These are phyloP conservation scores for Cebus imitator DNA, from an alignment of 2,113 vertebrate genomes.

Conservation along the genomic window DNA sequence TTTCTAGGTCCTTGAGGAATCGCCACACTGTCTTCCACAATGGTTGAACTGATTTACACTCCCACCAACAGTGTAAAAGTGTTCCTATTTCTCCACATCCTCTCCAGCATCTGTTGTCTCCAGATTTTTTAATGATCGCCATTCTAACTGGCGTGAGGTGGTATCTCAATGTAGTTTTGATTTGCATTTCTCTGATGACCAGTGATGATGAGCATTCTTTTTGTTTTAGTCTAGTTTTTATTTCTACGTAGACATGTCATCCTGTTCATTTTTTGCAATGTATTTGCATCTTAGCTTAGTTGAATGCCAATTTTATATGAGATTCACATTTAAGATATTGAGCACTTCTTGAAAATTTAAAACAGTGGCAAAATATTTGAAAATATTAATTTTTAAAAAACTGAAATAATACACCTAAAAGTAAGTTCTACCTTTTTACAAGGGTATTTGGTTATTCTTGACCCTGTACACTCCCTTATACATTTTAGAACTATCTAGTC, in stretches of 20 bases:
- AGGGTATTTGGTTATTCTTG: background rate
- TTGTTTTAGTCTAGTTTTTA: background rate
- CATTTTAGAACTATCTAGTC: constrained; percentile 29
- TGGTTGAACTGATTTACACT: no score
- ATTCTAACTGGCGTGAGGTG: no score
- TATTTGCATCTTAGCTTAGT: background rate
- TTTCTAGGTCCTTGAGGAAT: no score
- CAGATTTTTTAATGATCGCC: no score
- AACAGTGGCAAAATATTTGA: constrained; percentile 21
- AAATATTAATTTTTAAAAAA: background rate
- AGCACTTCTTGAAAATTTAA: background rate
- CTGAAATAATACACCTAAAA: background rate
- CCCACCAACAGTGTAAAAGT: no score
- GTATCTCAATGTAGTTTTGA: no score
- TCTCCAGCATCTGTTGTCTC: no score
- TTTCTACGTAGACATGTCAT: background rate
- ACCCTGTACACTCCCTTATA: background rate
- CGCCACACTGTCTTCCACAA: no score
- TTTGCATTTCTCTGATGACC: no score
- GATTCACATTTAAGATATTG: constrained; percentile 19
- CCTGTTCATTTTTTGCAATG: background rate
- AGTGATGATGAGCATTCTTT: background rate
- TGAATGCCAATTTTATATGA: background rate
- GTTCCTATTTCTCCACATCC: no score
- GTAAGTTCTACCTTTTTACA: background rate